Percentiles rank a stretch among this genome's conserved stretches.
Evolutionary conservation across 2,113 vertebrate species (phyloP).

Genomic region (Psephotus haematonotus): DNA sequence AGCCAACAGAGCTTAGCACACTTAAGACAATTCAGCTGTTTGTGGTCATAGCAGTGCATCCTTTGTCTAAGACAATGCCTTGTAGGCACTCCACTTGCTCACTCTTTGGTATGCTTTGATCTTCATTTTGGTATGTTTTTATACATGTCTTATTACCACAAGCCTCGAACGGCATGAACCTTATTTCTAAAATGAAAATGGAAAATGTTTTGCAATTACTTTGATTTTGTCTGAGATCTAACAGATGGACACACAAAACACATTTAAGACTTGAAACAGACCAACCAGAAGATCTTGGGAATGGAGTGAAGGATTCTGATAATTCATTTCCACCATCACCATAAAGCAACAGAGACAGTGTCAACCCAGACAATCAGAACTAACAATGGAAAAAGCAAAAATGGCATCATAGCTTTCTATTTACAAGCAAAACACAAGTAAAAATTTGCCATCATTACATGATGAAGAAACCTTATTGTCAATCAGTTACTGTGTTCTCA

Average conservation of each 20-base stretch:
- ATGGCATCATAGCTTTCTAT: background rate
- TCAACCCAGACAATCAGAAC: background rate
- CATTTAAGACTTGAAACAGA: background rate
- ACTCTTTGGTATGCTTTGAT: background rate
- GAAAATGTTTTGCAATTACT: background rate
- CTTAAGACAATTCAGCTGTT: background rate
- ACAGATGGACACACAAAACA: background rate
- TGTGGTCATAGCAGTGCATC: background rate
- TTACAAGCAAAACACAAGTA: background rate
- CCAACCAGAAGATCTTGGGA: background rate
- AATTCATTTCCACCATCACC: background rate
- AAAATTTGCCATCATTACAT: background rate
- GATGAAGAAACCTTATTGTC: background rate
- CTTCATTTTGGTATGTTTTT: background rate
- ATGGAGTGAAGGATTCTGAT: background rate
- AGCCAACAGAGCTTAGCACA: background rate
- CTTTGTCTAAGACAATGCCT: background rate
- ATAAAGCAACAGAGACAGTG: background rate
- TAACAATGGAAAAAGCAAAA: background rate
- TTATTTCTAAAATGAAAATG: constrained; percentile 1
- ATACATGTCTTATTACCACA: background rate
- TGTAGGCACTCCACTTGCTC: background rate
- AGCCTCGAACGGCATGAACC: background rate
- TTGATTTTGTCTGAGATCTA: background rate
- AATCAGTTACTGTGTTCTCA: background rate